phyloP scores from a whole-genome alignment of 1,140 invertebrate genomes.

The Littorina saxatilis region DNA sequence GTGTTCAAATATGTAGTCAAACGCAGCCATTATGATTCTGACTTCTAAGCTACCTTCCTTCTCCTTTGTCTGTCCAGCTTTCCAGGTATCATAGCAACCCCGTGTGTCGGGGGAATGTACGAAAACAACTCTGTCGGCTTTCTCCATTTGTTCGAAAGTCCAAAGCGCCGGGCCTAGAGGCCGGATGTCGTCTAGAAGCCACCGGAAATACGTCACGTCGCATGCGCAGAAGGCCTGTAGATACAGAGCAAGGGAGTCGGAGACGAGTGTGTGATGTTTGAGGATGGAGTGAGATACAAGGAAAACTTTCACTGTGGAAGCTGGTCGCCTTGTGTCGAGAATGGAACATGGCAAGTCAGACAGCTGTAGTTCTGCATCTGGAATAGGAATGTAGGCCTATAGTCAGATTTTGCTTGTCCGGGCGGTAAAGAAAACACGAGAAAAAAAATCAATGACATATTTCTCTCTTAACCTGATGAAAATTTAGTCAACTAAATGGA shows the following conservation, averaged over 20 bases:
- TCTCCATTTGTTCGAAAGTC: background rate
- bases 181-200: background rate
- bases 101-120: background rate
- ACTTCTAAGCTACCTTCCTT: background rate
- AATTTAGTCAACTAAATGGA: too few relatives aligned
- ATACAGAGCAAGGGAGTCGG: background rate
- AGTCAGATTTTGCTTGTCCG: too few relatives aligned
- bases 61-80: background rate
- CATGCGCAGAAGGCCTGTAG: conserved; percentile 22
- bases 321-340: too few relatives aligned
- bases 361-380: too few relatives aligned
- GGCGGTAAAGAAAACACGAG: too few relatives aligned
- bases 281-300: background rate
- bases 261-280: background rate
- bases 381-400: too few relatives aligned
- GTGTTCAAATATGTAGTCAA: background rate
- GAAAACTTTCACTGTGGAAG: background rate
- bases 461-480: too few relatives aligned
- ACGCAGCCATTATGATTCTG: background rate
- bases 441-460: too few relatives aligned
- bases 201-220: conserved; percentile 14
- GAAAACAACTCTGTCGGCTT: background rate
- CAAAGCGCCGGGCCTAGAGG: background rate
- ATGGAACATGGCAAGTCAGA: too few relatives aligned
- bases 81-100: conserved; percentile 5